Evolutionary conservation across 37 sponge, comb jelly and placozoan species (phyloP).

Genomic region (Hexactinellida sp.): DNA sequence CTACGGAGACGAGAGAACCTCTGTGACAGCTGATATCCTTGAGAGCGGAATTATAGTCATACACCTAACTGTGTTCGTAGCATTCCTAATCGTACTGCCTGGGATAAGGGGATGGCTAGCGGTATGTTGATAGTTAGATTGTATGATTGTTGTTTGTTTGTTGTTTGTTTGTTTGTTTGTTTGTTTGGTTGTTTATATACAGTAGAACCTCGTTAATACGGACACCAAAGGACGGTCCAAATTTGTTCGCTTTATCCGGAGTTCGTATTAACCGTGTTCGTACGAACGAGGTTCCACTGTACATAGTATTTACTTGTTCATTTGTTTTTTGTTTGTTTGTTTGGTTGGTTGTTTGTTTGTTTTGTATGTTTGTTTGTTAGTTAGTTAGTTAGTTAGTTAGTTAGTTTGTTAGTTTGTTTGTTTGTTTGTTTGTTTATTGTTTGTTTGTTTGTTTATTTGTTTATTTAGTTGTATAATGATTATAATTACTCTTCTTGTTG

Average conservation of each 20-base stretch:
- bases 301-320: neutral
- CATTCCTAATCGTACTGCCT: slow-evolving; percentile 66
- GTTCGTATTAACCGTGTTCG: too few species aligned
- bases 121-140: neutral
- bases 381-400: neutral
- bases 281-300: too few species aligned
- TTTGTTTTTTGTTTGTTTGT: neutral
- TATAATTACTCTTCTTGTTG: neutral
- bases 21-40: slow-evolving; percentile 53
- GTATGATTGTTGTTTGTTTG: too few species aligned
- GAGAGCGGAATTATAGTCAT: slow-evolving; percentile 55
- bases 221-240: too few species aligned
- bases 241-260: too few species aligned
- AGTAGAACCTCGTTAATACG: too few species aligned
- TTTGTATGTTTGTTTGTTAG: neutral
- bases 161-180: too few species aligned
- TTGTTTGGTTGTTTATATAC: too few species aligned
- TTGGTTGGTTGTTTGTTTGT: neutral
- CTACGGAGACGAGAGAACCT: slow-evolving; percentile 43
- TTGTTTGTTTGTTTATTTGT: neutral
- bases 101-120: slow-evolving; percentile 67
- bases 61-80: slow-evolving; percentile 52
- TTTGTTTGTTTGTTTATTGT: neutral
- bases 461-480: neutral
- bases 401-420: neutral